Evolutionary conservation across 2,113 vertebrate species (phyloP).

Genomic region (Megalops atlanticus): DNA sequence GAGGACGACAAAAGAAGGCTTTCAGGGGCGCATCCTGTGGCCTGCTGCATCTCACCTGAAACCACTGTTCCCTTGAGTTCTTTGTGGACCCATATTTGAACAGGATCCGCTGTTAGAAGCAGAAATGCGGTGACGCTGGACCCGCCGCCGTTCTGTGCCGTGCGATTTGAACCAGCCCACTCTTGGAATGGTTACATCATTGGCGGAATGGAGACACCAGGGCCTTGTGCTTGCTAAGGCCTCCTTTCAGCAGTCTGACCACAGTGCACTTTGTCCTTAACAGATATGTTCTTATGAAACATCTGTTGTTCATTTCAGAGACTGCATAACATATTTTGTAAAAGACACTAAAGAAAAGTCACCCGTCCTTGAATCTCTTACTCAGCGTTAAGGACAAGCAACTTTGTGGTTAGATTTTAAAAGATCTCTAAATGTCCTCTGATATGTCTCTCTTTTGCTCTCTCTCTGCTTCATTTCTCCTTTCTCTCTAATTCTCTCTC

Average conservation of each 20-base stretch:
- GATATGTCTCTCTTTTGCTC: too few relatives aligned
- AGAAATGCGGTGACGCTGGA: neutral
- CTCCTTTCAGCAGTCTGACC: neutral
- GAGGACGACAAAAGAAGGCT: neutral
- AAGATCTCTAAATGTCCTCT: too few relatives aligned
- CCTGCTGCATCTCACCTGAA: too few relatives aligned
- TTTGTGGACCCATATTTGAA: neutral
- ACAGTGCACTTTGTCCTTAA: neutral
- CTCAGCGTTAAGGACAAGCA: too few relatives aligned
- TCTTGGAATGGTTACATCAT: neutral
- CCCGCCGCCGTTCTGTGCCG: neutral
- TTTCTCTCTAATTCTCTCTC: too few relatives aligned
- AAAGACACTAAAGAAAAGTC: too few relatives aligned
- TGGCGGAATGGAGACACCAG: neutral
- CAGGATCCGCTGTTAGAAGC: neutral
- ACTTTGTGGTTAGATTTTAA: too few relatives aligned
- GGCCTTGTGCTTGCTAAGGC: too few relatives aligned
- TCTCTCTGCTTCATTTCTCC: too few relatives aligned
- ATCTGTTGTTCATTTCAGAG: too few relatives aligned
- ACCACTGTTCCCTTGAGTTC: neutral
- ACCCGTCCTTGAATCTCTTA: too few relatives aligned
- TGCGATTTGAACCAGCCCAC: neutral
- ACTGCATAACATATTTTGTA: too few relatives aligned
- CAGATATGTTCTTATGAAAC: neutral
- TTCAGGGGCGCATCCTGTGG: neutral